phyloP scores from a whole-genome alignment of 2,797 vertebrate genomes.

The Danio albolineatus region DNA sequence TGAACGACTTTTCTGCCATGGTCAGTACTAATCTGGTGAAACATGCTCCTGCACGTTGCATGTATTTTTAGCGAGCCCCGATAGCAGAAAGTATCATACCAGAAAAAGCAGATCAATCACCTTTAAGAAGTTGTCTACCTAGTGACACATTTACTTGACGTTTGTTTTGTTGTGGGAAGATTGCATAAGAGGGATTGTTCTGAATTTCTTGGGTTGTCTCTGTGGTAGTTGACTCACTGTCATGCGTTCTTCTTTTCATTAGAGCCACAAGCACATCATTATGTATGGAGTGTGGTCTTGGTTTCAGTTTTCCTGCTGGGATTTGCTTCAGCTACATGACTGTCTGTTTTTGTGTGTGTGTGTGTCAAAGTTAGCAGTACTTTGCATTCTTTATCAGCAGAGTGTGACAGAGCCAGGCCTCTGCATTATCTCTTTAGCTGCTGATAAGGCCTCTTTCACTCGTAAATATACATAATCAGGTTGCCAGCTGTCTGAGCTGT shows the following conservation, averaged over 20 bases:
- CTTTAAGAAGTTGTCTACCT: background rate
- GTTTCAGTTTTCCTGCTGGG: background rate
- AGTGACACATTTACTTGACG: conserved; percentile 2
- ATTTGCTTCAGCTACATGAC: background rate
- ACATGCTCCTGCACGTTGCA: too few species aligned
- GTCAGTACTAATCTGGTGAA: too few species aligned
- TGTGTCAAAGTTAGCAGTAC: conserved; percentile 32
- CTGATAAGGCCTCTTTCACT: conserved; percentile 24
- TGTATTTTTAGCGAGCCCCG: too few species aligned
- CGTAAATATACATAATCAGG: conserved; percentile 3
- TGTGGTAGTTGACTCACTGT: conserved; percentile 24
- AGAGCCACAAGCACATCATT: conserved; percentile 46
- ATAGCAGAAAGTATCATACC: background rate
- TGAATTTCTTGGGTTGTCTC: conserved; percentile 21
- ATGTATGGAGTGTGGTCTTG: conserved; percentile 27
- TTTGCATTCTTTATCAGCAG: conserved; percentile 36
- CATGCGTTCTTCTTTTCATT: conserved; percentile 22
- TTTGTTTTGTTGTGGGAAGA: conserved; percentile 24
- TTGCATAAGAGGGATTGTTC: background rate
- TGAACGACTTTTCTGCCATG: too few species aligned
- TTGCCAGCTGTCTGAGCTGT: background rate
- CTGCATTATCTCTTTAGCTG: conserved; percentile 11
- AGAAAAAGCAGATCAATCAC: background rate
- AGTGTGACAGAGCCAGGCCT: conserved; percentile 10
- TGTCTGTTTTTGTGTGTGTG: background rate